Base-by-base conservation (phyloP, 2,888 invertebrate genomes). In the Cataglyphis livida region DNA sequence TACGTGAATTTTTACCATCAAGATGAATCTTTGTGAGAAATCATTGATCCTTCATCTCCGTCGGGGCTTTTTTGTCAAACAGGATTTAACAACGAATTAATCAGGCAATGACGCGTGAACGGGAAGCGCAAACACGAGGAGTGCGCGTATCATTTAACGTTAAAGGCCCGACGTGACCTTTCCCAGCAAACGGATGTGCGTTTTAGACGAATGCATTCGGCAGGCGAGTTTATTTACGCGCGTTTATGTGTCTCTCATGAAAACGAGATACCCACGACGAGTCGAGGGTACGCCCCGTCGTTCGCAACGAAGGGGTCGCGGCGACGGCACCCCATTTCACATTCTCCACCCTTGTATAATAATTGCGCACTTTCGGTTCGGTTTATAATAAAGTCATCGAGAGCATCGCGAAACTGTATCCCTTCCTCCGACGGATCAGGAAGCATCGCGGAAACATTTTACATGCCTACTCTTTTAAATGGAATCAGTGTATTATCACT, bases 351-450 rank as follows among this genome's bases (percentile, higher is more conserved):
- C 89, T 89, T 84, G 86, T 92, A n/a, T 51, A 83, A 87, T 92
- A 91, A 92, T 93, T 93, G 92, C 90, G 87, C 93, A 91, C 90
- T 93, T 93, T 93, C 82, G 91, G 82, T 92, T 89, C 89, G 86
- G 89, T 92, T 89, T 93, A 91, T 92, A 91, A 93, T 92, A 91
- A 91, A 93, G 92, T 93, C 91, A 92, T 92, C 88, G 89, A 76
- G 79, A 85, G 73, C 81, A 87, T 82, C 84, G 71, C 83, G 81
- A 51, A 85, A 84, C 84, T 61, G 66, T 44, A n/a, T 87, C 82
- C 81, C 88, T 78, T 70, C 18, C 18, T 79, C 71, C 82, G 75
- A 62, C 70, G 75, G 82, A 51, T 10, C 32, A 25, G 10, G n/a
- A 66, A 68, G 68, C 21, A 41, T 41, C 41, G 41, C 41, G 41